These are phyloP conservation scores for Neoascia interrupta DNA, from an alignment of 2,888 invertebrate genomes.

Conservation along the genomic window DNA sequence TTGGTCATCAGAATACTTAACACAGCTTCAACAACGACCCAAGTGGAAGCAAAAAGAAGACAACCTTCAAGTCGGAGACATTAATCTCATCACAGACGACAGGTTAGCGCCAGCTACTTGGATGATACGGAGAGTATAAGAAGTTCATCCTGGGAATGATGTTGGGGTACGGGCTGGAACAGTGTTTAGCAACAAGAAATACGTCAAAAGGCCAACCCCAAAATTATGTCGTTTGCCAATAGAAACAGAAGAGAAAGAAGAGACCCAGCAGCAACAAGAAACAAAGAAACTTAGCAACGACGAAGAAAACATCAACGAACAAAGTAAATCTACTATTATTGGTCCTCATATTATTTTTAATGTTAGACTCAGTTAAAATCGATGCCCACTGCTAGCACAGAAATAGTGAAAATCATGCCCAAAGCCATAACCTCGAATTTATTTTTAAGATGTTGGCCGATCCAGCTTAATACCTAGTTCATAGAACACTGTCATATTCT, in stretches of 20 bases:
- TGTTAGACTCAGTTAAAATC: no score
- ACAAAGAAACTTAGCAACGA: no score
- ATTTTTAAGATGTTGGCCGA: no score
- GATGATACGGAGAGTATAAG: slow-evolving; percentile 9
- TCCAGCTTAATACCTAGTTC: no score
- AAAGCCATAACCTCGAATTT: no score
- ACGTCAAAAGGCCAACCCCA: neutral
- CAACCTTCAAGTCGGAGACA: slow-evolving; percentile 14
- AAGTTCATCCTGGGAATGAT: neutral
- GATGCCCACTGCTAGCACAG: no score
- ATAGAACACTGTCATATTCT: no score
- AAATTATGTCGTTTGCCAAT: neutral
- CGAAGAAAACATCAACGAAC: no score
- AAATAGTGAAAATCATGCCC: no score
- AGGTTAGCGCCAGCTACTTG: slow-evolving; percentile 6
- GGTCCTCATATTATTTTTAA: no score
- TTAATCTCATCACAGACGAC: slow-evolving; percentile 23
- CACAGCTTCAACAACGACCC: slow-evolving; percentile 10
- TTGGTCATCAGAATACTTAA: slow-evolving; percentile 31
- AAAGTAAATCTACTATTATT: no score
- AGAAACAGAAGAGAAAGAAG: neutral
- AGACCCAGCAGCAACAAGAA: no score
- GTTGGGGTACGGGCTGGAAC: neutral
- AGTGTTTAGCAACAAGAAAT: neutral
- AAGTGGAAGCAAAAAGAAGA: slow-evolving; percentile 8